A percentile compares a stretch with the other conserved stretches of the same genome.
These are phyloP conservation scores for Adelges cooleyi DNA, from an alignment of 1,140 invertebrate species.

Conservation along the genomic window DNA sequence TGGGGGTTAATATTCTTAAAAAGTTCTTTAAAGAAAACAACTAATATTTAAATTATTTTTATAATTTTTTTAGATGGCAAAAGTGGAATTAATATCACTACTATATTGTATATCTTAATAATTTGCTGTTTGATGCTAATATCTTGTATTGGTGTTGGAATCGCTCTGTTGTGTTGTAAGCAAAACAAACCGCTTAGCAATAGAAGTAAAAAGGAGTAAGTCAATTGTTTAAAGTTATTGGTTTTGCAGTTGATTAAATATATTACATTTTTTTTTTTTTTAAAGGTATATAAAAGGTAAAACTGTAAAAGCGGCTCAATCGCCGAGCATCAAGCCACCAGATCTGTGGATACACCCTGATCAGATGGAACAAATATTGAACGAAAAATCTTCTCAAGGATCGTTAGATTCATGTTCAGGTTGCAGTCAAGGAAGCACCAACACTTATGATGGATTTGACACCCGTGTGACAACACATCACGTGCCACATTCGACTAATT, in stretches of 20 bases:
- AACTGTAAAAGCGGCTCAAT: constrained; percentile 36
- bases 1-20: constrained; percentile 5
- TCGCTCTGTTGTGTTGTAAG: constrained; percentile 59
- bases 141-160: constrained; percentile 53
- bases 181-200: constrained; percentile 41
- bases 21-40: not conserved
- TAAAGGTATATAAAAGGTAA: constrained; percentile 41
- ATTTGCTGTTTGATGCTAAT: constrained; percentile 56
- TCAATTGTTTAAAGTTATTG: not conserved
- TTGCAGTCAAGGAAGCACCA: constrained; percentile 31
- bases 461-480: constrained; percentile 8
- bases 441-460: constrained; percentile 31
- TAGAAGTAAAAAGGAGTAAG: constrained; percentile 41
- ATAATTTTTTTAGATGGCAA: constrained; percentile 39
- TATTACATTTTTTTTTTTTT: constrained; percentile 11
- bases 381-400: constrained; percentile 52
- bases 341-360: constrained; percentile 97
- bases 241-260: not conserved
- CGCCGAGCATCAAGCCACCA: constrained; percentile 72
- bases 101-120: constrained; percentile 63
- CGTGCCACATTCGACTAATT: constrained; percentile 43
- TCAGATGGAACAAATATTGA: constrained; percentile 85
- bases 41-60: too few relatives aligned
- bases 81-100: constrained; percentile 38
- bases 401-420: constrained; percentile 30